Percentiles rank a stretch among this genome's conserved stretches.
Conservation (phyloP, 1,140 invertebrate species). For the Drosophila ananassae region DNA sequence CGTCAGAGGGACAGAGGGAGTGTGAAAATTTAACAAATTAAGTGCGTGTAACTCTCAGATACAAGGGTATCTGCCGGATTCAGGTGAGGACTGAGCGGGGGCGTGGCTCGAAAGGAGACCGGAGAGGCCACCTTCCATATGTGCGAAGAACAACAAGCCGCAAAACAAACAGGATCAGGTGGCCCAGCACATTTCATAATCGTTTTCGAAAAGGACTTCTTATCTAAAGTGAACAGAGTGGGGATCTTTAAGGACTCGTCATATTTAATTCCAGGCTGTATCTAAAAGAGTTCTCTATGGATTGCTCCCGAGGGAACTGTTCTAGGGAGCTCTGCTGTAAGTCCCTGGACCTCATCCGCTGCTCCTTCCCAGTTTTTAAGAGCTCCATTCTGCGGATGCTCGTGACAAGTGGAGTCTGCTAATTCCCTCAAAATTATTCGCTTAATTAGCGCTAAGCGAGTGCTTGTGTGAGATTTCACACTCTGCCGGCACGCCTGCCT, state of each 20-base stretch:
- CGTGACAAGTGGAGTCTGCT: slow-evolving; percentile 53
- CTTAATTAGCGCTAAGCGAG: slow-evolving; percentile 64
- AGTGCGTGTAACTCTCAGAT: slow-evolving; percentile 56
- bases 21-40: slow-evolving; percentile 80
- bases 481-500: slow-evolving; percentile 37
- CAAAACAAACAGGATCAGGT: slow-evolving; percentile 10
- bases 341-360: neutral
- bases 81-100: slow-evolving; percentile 19
- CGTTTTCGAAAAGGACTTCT: too few relatives aligned
- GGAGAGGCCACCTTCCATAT: neutral
- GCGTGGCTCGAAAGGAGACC: slow-evolving; percentile 27
- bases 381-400: slow-evolving; percentile 19
- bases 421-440: slow-evolving; percentile 62
- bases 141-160: slow-evolving; percentile 11
- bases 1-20: slow-evolving; percentile 13
- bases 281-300: too few relatives aligned
- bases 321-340: too few relatives aligned
- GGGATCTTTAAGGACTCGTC: too few relatives aligned
- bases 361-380: neutral
- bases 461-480: slow-evolving; percentile 73
- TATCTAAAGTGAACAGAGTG: too few relatives aligned
- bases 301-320: neutral
- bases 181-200: neutral
- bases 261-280: too few relatives aligned
- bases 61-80: slow-evolving; percentile 36